Percentiles rank a stretch among this genome's conserved stretches.
These are phyloP conservation scores for Caenorhabditis tropicalis DNA, from an alignment of 1,140 invertebrate species.

Conservation along the genomic window DNA sequence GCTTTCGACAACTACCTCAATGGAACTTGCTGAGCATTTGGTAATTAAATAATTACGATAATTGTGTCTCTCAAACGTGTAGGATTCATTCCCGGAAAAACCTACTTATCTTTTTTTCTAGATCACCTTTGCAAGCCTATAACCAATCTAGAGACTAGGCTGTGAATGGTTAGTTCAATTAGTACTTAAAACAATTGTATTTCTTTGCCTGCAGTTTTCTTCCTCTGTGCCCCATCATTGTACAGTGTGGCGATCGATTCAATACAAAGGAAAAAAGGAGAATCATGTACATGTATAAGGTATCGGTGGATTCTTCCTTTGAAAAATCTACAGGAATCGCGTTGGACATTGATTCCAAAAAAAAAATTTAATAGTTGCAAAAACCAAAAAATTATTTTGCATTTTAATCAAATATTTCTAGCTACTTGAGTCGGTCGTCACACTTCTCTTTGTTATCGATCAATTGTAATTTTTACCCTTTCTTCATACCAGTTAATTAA, in stretches of 20 bases:
- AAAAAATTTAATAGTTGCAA: slow-evolving; percentile 5
- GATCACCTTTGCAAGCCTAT: neutral
- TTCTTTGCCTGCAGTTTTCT: neutral
- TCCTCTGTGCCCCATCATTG: neutral
- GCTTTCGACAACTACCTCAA: neutral
- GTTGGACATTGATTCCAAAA: neutral
- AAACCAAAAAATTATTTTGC: neutral
- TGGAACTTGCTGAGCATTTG: neutral
- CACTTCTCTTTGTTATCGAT: neutral
- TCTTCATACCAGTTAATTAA: neutral
- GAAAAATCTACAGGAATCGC: neutral
- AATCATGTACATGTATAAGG: neutral
- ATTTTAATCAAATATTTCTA: neutral
- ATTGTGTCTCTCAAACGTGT: neutral
- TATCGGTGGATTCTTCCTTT: neutral
- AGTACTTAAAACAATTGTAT: neutral
- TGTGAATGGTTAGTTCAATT: neutral
- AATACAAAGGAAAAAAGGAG: neutral
- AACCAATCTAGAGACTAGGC: neutral
- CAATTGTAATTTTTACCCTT: neutral
- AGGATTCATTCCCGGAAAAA: neutral
- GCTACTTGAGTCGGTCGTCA: neutral
- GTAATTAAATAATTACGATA: neutral
- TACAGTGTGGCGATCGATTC: slow-evolving; percentile 5
- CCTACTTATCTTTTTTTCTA: slow-evolving; percentile 4